Base-by-base conservation (phyloP, 2,113 vertebrate species). In the Aleadryas rufinucha region DNA sequence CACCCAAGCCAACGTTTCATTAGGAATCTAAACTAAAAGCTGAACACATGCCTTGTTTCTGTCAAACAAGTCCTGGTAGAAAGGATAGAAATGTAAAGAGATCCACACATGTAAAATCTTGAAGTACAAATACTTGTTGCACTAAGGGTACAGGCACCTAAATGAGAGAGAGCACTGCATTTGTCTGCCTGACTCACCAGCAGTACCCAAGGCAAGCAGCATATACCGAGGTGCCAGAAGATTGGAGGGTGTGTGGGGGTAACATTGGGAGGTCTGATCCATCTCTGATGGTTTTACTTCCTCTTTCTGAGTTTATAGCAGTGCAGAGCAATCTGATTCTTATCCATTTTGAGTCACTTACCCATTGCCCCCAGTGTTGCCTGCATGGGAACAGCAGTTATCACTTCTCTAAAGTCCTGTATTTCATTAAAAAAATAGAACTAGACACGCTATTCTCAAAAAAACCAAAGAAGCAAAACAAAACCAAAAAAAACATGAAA, bases 351-450 rank as follows among this genome's bases (percentile, higher is more conserved):
- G 44, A 64, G 44, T 47, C 24, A 56, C 44, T 77, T 70, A 33
- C 10, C 65, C 37, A 11, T 23, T 80, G 23, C 6, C 17, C 20
- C 7, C 42, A 61, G 24, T 16, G 44, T 3, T 65, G n/a, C 14
- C 37, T 42, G 37, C 26, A 63, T 7, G 49, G 42, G 60, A 93
- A 81, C 26, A 59, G 20, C 19, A 61, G 68, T 79, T 89, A 68
- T 92, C 71, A 71, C 72, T 93, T 93, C 90, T 71, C 83, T 42
- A 78, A 96, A 95, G 83, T 45, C 11, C 27, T 39, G 39, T 28
- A 4, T 69, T 22, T 16, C 28, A 37, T 41, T 12, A 39, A 87
- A 87, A 30, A 68, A 16, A 63, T 19, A 52, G 75, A 91, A 85
- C 4, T 30, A 88, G 7, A 59, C 19, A 30, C 0, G 1, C 6